These are phyloP conservation scores for Podotricha telesiphe DNA, from an alignment of 2,888 invertebrate genomes.

Conservation along the genomic window DNA sequence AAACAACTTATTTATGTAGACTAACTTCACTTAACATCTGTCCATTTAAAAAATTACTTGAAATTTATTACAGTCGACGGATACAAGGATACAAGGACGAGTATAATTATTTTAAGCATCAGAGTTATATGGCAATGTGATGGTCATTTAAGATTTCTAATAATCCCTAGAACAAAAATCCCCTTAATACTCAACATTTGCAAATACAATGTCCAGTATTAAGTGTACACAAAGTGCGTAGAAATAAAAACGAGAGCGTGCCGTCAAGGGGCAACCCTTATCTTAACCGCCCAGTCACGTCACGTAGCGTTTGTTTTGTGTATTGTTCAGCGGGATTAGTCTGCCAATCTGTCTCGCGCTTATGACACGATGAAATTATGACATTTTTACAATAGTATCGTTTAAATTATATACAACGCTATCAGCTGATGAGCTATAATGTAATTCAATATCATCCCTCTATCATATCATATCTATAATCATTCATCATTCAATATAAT, in stretches of 20 bases:
- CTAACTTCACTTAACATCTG: not conserved
- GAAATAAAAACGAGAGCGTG: slow-evolving; percentile 11
- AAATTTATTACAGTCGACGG: too few species aligned
- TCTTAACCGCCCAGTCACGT: slow-evolving; percentile 26
- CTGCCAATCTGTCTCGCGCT: slow-evolving; percentile 18
- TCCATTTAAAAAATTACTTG: not conserved
- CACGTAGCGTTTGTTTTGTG: slow-evolving; percentile 22
- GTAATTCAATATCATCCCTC: too few species aligned
- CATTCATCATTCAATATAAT: too few species aligned
- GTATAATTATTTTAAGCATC: not conserved
- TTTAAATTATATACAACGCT: not conserved
- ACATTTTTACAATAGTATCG: slow-evolving; percentile 1
- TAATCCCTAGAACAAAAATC: not conserved
- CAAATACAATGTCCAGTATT: not conserved
- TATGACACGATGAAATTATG: slow-evolving; percentile 16
- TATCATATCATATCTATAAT: too few species aligned
- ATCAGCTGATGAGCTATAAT: too few species aligned
- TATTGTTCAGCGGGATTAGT: slow-evolving; percentile 17
- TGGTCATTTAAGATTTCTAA: not conserved
- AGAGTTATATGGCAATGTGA: not conserved
- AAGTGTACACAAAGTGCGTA: slow-evolving; percentile 12
- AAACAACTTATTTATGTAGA: too few species aligned
- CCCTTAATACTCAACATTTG: not conserved
- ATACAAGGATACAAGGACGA: not conserved
- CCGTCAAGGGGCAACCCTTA: slow-evolving; percentile 11